Evolutionary conservation across 2,113 vertebrate genomes (phyloP).

Genomic region (Anguilla japonica): DNA sequence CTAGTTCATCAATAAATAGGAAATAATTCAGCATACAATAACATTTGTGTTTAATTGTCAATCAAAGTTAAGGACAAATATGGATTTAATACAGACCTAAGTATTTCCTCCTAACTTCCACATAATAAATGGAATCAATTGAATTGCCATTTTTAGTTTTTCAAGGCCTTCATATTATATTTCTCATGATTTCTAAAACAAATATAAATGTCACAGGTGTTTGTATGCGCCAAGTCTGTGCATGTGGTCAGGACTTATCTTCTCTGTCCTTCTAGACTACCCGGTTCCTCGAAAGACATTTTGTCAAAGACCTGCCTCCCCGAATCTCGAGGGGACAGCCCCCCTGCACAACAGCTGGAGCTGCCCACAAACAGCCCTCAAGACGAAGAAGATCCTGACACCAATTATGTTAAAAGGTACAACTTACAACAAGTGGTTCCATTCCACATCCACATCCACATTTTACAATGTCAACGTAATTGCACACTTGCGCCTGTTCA

Average conservation of each 20-base stretch:
- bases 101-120: too few relatives aligned
- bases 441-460: not conserved
- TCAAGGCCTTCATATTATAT: too few relatives aligned
- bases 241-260: not conserved
- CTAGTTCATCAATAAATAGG: too few relatives aligned
- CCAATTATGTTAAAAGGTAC: not conserved
- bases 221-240: too few relatives aligned
- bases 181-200: too few relatives aligned
- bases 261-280: slow-evolving; percentile 37
- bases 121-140: too few relatives aligned
- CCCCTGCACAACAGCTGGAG: slow-evolving; percentile 17
- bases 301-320: slow-evolving; percentile 15
- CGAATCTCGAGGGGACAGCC: not conserved
- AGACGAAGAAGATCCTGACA: not conserved
- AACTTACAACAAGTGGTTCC: not conserved
- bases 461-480: not conserved
- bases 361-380: not conserved
- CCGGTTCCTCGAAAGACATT: slow-evolving; percentile 31
- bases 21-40: too few relatives aligned
- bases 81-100: too few relatives aligned
- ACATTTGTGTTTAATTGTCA: too few relatives aligned
- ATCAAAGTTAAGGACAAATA: too few relatives aligned
- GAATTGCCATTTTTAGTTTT: too few relatives aligned
- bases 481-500: not conserved
- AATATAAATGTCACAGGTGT: too few relatives aligned